These are phyloP conservation scores for Myiothlypis coronata DNA, from an alignment of 2,797 vertebrate species.

Conservation along the genomic window DNA sequence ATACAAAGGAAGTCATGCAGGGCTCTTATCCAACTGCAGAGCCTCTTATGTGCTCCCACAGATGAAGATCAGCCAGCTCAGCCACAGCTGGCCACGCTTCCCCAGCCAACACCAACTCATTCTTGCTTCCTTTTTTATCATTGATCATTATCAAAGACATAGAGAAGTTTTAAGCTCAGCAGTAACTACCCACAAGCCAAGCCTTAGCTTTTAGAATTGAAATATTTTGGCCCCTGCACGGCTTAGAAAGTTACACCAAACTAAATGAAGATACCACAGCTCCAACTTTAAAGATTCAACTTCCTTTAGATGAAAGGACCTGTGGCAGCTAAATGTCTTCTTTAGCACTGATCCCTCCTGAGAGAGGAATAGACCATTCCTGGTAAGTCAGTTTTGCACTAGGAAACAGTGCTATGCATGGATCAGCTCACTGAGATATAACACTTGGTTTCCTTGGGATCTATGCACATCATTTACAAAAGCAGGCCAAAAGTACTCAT, in stretches of 20 bases:
- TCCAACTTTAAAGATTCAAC: not conserved
- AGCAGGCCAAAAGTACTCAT: not conserved
- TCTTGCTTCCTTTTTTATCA: not conserved
- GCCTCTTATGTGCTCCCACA: not conserved
- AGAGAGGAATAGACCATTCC: not conserved
- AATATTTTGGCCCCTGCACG: not conserved
- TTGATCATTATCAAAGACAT: not conserved
- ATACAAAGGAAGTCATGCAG: not conserved
- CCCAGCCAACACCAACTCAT: not conserved
- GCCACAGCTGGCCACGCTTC: not conserved
- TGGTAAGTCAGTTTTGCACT: not conserved
- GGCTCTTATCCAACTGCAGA: slow-evolving; percentile 27
- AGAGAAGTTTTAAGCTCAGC: not conserved
- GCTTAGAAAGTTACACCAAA: not conserved
- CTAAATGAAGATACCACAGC: not conserved
- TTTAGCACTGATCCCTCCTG: not conserved
- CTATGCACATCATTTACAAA: not conserved
- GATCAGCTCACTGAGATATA: not conserved
- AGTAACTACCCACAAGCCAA: not conserved
- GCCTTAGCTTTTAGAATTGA: not conserved
- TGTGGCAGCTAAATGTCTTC: not conserved
- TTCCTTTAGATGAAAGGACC: not conserved
- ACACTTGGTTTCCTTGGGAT: not conserved
- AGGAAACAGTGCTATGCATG: accelerated
- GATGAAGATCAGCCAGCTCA: not conserved